These are phyloP conservation scores for Stichodactyla mertensii DNA, from an alignment of 64 coral and sea anemone genomes.

Conservation along the genomic window DNA sequence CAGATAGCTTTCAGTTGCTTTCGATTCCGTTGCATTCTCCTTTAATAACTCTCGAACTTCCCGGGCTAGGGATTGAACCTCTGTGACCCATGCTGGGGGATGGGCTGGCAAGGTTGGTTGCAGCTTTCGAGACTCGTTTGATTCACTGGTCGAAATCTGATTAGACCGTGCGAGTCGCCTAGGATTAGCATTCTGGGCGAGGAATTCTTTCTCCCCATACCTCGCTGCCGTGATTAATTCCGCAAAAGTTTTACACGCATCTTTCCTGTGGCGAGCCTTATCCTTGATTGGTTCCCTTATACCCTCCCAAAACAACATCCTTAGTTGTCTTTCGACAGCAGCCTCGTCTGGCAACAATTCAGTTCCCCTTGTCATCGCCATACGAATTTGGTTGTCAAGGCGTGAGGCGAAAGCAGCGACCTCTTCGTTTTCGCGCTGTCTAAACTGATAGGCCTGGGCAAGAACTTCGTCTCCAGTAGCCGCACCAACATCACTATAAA, in stretches of 20 bases:
- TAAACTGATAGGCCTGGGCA: no score
- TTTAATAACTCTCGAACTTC: constrained; percentile 18
- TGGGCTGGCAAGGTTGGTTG: background rate
- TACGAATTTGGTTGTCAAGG: no score
- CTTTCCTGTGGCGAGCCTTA: constrained; percentile 55
- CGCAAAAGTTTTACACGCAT: constrained; percentile 31
- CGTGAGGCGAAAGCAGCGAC: no score
- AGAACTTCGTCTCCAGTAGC: no score
- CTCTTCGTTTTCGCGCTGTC: no score
- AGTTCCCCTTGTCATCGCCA: no score
- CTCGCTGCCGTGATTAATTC: constrained; percentile 37
- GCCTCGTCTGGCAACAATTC: constrained; percentile 35
- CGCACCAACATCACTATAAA: no score
- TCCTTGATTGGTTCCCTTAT: constrained; percentile 34
- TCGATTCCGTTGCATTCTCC: constrained; percentile 4
- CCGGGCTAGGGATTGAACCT: background rate
- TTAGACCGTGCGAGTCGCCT: constrained; percentile 10
- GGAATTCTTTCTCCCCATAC: constrained; percentile 36
- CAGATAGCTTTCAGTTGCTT: constrained; percentile 1
- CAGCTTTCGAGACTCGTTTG: constrained; percentile 18
- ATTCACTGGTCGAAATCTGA: background rate
- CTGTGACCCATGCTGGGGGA: background rate
- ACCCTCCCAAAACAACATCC: constrained; percentile 50
- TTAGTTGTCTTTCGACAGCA: constrained; percentile 41
- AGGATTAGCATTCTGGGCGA: constrained; percentile 18